Base-by-base conservation (phyloP, 2,888 invertebrate species). In the Pollenia griseotomentosa region DNA sequence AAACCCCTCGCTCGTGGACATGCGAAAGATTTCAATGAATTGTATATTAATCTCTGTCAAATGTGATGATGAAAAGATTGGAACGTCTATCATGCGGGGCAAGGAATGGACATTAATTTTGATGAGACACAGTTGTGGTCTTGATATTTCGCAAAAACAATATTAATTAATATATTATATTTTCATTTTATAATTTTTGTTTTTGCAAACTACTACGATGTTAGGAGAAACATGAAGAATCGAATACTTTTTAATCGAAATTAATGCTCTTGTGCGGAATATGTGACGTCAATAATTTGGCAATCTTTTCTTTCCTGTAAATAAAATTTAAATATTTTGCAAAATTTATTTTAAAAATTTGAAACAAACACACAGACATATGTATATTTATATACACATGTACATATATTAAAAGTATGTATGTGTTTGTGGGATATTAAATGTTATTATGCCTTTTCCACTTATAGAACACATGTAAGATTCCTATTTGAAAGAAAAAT, bases 21-120 rank as follows among this genome's bases (percentile, higher is more conserved):
- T 82, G 51, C 75, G 61, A 48, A 74, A 66, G n/a, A 74, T 68
- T 73, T 88, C 40, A 80, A 71, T 57, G 63, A 78, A 68, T 53
- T 70, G 23, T 46, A 73, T 53, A 74, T 83, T 46, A 33, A 66
- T 84, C 71, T 71, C 65, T 84, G 46, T 68, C 81, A 78, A 11
- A 61, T 44, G 57, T 57, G 16, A 44, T 16, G 70, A 70, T 61
- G 12, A 46, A 70, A 53, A 46, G 70, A 68, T 61, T 16, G 51
- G 19, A 59, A 66, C 74, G 79, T 53, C 44, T 65, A 57, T 40
- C n/a, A 16, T 78, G 14, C 23, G 19, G 42, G 59, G 74, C 40
- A 14, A 1, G 8, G 44, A 19, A 9, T 19, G 16, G 1, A 73
- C 9, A 68, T 51, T 44, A 55, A 61, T 61, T 51, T 61, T 51